Base-by-base conservation (phyloP, 2,888 invertebrate genomes). In the Strigamia transsilvanica region DNA sequence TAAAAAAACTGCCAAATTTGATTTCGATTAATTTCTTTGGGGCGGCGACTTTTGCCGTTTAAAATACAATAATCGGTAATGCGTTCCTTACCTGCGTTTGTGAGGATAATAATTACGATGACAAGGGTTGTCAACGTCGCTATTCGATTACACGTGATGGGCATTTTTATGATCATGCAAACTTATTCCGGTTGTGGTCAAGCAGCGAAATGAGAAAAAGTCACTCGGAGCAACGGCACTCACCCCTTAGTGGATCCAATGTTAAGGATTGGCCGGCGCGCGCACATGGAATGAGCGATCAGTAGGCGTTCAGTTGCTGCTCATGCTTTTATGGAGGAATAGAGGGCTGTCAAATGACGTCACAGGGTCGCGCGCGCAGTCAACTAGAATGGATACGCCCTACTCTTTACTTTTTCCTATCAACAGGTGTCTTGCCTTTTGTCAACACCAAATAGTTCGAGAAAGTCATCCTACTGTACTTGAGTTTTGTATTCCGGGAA, bases 301-400 rank as follows among this genome's bases (percentile, higher is more conserved):
- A 73, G 73, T 73, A 32, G 73, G 73, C 73, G 73, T 73, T 73
- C 73, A 73, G 73, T 73, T 73, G 73, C 73, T 32, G 73, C 73
- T 73, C 73, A 73, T 73, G 73, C 73, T 73, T 73, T 73, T 73
- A 73, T 73, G 73, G 73, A 27, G 73, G 32, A 73, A 73, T 32
- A 32, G 73, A 32, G 73, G 73, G 73, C 23, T 73, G 73, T 15
- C 73, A 73, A 27, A 2, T 73, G 73, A 73, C 73, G 73, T 73
- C 73, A 73, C 73, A 32, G 73, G 73, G 73, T 73, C 73, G 73
- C 73, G 73, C 73, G 32, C 73, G 73, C 73, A 73, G 27, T 27
- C 73, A 73, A 73, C 73, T 73, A 32, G 32, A 18, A n/a, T 13
- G 12, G 32, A 6, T 32, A 73, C 73, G 73, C 73, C 73, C 73